These are phyloP conservation scores for Hemibagrus wyckioides DNA, from an alignment of 2,113 vertebrate genomes.

Conservation along the genomic window DNA sequence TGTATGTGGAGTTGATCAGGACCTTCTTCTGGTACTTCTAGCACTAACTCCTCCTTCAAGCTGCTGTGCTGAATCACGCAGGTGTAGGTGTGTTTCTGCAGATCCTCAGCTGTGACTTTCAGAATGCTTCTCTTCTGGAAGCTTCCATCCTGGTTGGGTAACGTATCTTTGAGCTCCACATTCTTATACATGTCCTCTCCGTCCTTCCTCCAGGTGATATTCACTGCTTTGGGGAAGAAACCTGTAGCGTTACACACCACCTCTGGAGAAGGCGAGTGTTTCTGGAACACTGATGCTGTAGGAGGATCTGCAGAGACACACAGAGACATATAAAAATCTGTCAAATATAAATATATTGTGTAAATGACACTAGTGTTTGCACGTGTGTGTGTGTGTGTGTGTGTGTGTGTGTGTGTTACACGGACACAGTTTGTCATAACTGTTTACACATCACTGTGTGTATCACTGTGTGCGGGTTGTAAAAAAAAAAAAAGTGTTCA, in stretches of 20 bases:
- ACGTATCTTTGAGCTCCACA: slow-evolving; percentile 51
- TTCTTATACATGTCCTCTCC: slow-evolving; percentile 48
- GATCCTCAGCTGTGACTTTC: not conserved
- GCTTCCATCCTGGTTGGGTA: slow-evolving; percentile 60
- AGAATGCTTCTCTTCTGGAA: slow-evolving; percentile 59
- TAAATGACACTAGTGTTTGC: too few species aligned
- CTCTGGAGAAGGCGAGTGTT: not conserved
- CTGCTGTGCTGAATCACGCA: slow-evolving; percentile 49
- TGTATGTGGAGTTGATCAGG: too few species aligned
- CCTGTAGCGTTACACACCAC: slow-evolving; percentile 62
- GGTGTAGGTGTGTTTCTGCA: not conserved
- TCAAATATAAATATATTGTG: too few species aligned
- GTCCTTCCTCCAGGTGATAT: slow-evolving; percentile 47
- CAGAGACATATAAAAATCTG: too few species aligned
- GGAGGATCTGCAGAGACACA: slow-evolving; percentile 31
- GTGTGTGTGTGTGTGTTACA: too few species aligned
- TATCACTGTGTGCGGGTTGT: not conserved
- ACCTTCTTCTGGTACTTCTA: too few species aligned
- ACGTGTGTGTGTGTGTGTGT: too few species aligned
- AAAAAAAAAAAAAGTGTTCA: too few species aligned
- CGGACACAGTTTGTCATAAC: not conserved
- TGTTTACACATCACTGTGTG: too few species aligned
- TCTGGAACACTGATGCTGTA: slow-evolving; percentile 33
- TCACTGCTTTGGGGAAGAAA: slow-evolving; percentile 60
- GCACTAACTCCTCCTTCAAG: not conserved